These are phyloP conservation scores for Zoanthus gigantus DNA, from an alignment of 92 coral and sea anemone genomes.

Conservation along the genomic window DNA sequence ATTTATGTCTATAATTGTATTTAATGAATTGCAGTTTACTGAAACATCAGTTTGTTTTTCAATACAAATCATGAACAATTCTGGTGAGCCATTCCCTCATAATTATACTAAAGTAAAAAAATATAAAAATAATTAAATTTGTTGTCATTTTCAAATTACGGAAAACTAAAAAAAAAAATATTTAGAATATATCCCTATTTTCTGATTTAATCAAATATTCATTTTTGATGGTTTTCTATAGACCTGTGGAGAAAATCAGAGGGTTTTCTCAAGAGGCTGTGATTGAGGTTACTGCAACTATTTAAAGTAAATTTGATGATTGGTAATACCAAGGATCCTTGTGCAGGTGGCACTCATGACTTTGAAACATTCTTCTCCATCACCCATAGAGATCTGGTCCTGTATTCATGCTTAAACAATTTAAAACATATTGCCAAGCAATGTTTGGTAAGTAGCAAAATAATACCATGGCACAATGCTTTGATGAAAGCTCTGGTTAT, in stretches of 20 bases:
- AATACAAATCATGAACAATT: too few relatives aligned
- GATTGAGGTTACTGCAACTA: conserved; percentile 57
- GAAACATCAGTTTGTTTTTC: too few relatives aligned
- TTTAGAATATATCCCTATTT: background rate
- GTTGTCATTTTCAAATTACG: too few relatives aligned
- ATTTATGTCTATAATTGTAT: too few relatives aligned
- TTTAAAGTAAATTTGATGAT: conserved; percentile 32
- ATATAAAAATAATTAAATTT: too few relatives aligned
- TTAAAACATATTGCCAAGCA: conserved; percentile 44
- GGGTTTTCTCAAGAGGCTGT: conserved; percentile 69
- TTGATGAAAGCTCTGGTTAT: background rate
- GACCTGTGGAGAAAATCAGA: conserved; percentile 49
- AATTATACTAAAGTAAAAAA: too few relatives aligned
- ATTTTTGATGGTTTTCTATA: background rate
- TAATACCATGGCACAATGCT: background rate
- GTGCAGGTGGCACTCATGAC: conserved; percentile 63
- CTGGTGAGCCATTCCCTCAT: too few relatives aligned
- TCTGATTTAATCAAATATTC: background rate
- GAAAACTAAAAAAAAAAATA: too few relatives aligned
- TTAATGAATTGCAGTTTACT: too few relatives aligned
- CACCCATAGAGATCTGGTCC: conserved; percentile 64
- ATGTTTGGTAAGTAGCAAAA: background rate
- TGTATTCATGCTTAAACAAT: conserved; percentile 62
- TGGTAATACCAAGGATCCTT: conserved; percentile 57
- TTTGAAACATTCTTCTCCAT: conserved; percentile 55